phyloP scores from a whole-genome alignment of 2,113 vertebrate species.

The Henicopernis longicauda region DNA sequence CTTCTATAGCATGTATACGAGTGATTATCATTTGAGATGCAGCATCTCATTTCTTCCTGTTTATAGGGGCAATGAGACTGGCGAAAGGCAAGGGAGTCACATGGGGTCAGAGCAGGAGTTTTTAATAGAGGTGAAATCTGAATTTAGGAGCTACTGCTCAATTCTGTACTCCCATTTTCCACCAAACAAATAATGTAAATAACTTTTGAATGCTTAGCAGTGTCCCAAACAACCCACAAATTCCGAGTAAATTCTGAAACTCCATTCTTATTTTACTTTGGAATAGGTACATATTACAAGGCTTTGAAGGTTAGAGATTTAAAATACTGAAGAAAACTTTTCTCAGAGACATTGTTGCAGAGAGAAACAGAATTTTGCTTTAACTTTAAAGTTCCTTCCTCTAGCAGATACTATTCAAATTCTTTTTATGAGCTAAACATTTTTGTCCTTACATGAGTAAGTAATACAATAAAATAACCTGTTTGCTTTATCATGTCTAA shows the following conservation, averaged over 20 bases:
- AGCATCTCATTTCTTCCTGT: not conserved
- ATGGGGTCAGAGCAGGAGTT: not conserved
- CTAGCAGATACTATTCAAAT: not conserved
- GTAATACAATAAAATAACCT: not conserved
- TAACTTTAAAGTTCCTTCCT: not conserved
- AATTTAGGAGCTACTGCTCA: not conserved
- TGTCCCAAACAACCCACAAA: not conserved
- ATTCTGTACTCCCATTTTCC: not conserved
- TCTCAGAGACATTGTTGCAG: not conserved
- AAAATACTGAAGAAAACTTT: not conserved
- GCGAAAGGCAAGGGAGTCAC: not conserved
- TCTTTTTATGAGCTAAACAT: not conserved
- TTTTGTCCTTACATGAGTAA: not conserved
- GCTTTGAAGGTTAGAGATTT: not conserved
- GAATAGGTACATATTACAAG: not conserved
- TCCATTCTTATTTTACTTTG: not conserved
- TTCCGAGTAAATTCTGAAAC: not conserved
- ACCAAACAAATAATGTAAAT: not conserved
- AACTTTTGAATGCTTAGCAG: not conserved
- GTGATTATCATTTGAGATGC: not conserved
- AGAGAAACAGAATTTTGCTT: not conserved
- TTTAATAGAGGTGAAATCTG: not conserved
- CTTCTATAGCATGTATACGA: not conserved
- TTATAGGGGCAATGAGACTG: not conserved
- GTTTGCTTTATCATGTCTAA: not conserved